These are phyloP conservation scores for Stegostoma tigrinum DNA, from an alignment of 2,113 vertebrate species.

Conservation along the genomic window DNA sequence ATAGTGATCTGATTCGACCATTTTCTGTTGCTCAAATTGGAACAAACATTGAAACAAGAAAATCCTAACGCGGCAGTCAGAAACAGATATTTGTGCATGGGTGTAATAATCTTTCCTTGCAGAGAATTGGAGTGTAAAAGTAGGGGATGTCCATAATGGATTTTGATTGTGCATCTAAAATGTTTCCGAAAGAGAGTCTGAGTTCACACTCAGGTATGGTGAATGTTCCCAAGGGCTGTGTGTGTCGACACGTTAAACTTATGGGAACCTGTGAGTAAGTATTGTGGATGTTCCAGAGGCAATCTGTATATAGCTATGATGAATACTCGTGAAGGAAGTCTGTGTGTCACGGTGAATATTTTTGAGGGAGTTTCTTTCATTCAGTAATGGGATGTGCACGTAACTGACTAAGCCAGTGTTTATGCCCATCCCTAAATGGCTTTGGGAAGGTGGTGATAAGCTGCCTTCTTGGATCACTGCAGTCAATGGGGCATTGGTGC, in stretches of 20 bases:
- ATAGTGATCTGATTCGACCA: neutral
- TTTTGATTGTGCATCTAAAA: neutral
- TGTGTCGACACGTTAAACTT: too few relatives aligned
- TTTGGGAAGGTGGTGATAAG: too few relatives aligned
- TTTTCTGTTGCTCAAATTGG: neutral
- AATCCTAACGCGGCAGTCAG: neutral
- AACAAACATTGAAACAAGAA: neutral
- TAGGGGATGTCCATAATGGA: neutral
- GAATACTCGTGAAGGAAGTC: too few relatives aligned
- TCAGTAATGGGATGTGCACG: too few relatives aligned
- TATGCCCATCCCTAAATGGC: too few relatives aligned
- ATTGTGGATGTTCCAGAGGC: neutral
- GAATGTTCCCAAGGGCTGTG: neutral
- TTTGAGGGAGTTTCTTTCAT: too few relatives aligned
- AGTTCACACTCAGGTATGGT: neutral
- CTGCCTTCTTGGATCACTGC: too few relatives aligned
- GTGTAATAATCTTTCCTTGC: too few relatives aligned
- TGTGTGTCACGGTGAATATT: too few relatives aligned
- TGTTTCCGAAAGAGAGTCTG: neutral
- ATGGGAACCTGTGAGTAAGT: neutral
- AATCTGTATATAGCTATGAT: neutral
- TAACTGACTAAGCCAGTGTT: too few relatives aligned
- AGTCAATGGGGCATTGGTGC: too few relatives aligned
- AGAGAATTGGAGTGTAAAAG: neutral
- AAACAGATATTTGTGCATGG: neutral